A percentile compares a stretch with the other conserved stretches of the same genome.
These are phyloP conservation scores for Diadophis punctatus DNA, from an alignment of 2,113 vertebrate species.

Conservation along the genomic window DNA sequence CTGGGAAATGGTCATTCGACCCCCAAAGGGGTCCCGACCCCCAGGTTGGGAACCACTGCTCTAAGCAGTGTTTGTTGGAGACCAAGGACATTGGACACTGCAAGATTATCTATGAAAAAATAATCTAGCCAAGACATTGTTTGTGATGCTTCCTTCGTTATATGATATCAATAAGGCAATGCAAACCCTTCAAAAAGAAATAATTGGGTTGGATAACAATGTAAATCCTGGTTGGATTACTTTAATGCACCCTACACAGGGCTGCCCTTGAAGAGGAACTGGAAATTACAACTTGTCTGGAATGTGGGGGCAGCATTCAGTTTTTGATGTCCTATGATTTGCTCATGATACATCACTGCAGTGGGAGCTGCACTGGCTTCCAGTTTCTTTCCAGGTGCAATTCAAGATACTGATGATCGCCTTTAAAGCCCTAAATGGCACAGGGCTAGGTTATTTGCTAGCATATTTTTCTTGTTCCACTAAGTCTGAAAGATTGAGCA, in stretches of 20 bases:
- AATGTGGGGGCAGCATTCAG: neutral
- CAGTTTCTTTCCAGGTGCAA: neutral
- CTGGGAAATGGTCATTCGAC: no score
- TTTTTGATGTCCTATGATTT: neutral
- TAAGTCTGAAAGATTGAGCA: neutral
- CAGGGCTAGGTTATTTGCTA: neutral
- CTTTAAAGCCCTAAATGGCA: neutral
- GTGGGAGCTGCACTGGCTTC: neutral
- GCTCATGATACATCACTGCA: neutral
- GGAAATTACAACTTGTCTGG: neutral
- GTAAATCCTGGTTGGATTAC: neutral
- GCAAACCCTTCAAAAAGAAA: neutral
- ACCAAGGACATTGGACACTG: neutral
- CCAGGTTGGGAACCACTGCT: no score
- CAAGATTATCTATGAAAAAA: neutral
- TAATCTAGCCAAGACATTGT: neutral
- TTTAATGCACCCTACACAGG: neutral
- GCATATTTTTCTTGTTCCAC: neutral
- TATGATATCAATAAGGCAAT: neutral
- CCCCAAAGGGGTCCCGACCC: no score
- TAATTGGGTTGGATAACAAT: neutral
- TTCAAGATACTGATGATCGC: neutral
- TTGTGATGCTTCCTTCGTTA: neutral
- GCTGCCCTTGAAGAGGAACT: neutral
- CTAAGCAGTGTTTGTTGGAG: neutral